Evolutionary conservation across 2,888 invertebrate genomes (phyloP).

Genomic region (Rotaria sp.): DNA sequence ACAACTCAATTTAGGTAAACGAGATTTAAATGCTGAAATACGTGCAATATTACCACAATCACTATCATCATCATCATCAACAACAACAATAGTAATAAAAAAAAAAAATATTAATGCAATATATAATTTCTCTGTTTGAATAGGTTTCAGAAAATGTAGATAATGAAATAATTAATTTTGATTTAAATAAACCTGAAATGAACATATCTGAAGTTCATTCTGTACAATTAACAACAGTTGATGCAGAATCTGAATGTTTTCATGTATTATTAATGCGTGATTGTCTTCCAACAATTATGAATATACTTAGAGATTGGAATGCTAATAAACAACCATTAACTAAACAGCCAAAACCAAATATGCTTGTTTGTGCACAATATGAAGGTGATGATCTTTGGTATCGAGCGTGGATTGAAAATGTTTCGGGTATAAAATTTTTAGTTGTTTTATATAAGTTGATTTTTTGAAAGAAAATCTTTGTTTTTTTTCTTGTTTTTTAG

Average conservation of each 20-base stretch:
- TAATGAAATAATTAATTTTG: neutral
- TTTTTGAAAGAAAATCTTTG: neutral
- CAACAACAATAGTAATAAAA: neutral
- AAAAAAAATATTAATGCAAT: no score
- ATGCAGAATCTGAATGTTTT: neutral
- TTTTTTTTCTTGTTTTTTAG: neutral
- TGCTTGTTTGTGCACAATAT: neutral
- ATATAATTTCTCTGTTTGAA: neutral
- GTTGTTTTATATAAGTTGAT: neutral
- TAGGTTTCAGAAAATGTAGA: neutral
- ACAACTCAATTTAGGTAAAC: neutral
- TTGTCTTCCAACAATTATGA: neutral
- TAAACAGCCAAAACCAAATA: neutral
- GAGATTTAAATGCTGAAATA: neutral
- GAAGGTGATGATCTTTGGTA: conserved; percentile 13
- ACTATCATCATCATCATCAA: neutral
- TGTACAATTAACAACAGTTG: conserved; percentile 1
- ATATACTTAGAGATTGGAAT: conserved; percentile 9
- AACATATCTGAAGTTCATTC: neutral
- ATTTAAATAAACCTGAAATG: neutral
- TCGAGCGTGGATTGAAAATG: conserved; percentile 3
- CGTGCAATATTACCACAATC: neutral
- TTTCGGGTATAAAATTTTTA: neutral
- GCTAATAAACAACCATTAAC: neutral
- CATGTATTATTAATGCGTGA: conserved; percentile 21